Conservation (phyloP, 2,113 vertebrate genomes). For the Ophthalmolycus amberensis region DNA sequence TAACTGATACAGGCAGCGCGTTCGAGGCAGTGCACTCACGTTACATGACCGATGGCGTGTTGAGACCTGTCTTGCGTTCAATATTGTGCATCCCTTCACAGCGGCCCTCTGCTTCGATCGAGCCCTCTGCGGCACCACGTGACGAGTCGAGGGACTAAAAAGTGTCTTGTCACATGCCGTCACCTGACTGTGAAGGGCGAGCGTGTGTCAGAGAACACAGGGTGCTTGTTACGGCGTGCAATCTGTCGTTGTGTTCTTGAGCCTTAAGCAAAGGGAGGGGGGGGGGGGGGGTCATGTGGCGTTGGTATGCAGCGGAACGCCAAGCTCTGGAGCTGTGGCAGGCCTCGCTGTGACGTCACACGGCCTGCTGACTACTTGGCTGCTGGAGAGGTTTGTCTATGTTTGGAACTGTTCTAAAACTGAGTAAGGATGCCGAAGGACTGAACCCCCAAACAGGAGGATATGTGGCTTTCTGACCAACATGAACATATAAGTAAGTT, state of each 20-base stretch:
- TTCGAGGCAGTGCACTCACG: not conserved
- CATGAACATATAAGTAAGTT: not conserved
- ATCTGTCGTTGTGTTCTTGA: conserved; percentile 8
- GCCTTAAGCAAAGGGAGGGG: not conserved
- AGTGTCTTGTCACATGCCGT: conserved; percentile 42
- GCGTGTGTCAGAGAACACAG: conserved; percentile 16
- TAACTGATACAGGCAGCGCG: conserved; percentile 13
- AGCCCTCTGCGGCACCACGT: conserved; percentile 23
- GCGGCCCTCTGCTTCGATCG: conserved; percentile 9
- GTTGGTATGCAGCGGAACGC: conserved; percentile 59
- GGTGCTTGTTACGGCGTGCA: conserved; percentile 23
- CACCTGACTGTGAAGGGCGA: conserved; percentile 52
- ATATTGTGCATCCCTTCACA: conserved; percentile 19
- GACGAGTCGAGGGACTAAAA: not conserved
- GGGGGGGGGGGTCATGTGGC: conserved; percentile 49
- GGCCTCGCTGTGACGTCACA: conserved; percentile 65
- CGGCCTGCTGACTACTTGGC: conserved; percentile 37
- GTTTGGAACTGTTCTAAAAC: conserved; percentile 46
- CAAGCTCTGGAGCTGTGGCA: conserved; percentile 37
- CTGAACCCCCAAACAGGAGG: not conserved
- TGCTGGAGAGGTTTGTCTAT: conserved; percentile 34
- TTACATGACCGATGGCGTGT: conserved; percentile 31
- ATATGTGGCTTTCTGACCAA: not conserved
- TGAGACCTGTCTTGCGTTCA: conserved; percentile 24
- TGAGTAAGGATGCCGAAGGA: conserved; percentile 17